Percentiles rank a stretch among this genome's conserved stretches.
Conservation (phyloP, 2,888 invertebrate species). For the Diabrotica balteata region DNA sequence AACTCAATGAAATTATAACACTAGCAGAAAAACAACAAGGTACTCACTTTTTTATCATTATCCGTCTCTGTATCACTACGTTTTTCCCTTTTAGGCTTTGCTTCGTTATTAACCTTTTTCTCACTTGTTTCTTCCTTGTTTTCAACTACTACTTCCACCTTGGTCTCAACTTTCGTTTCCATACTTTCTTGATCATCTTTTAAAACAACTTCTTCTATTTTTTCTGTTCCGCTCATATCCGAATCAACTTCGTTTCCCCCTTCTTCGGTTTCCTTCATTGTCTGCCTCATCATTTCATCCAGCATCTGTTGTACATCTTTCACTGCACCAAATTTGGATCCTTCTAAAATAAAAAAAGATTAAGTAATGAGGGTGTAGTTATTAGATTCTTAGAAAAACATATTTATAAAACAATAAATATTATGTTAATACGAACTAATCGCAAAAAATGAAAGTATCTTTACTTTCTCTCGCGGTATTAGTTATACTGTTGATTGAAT, state of each 20-base stretch:
- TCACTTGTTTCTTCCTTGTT: background rate
- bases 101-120: too few species aligned
- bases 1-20: too few species aligned
- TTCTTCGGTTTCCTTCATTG: conserved; percentile 55
- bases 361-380: background rate
- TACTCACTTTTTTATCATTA: too few species aligned
- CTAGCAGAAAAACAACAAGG: too few species aligned
- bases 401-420: too few species aligned
- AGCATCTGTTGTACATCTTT: conserved; percentile 48
- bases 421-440: too few species aligned
- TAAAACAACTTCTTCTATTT: conserved; percentile 43
- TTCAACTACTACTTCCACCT: conserved; percentile 21
- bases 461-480: too few species aligned
- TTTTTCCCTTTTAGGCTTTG: too few species aligned
- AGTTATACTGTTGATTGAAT: too few species aligned
- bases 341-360: conserved; percentile 14
- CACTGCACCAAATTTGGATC: conserved; percentile 4
- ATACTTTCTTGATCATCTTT: conserved; percentile 33
- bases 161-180: conserved; percentile 13
- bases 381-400: background rate
- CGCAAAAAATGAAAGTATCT: too few species aligned
- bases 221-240: conserved; percentile 50
- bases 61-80: conserved; percentile 16
- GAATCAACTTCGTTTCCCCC: conserved; percentile 49
- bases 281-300: conserved; percentile 62